These are phyloP conservation scores for Lasioglossum vierecki DNA, from an alignment of 2,888 invertebrate genomes.

Conservation along the genomic window DNA sequence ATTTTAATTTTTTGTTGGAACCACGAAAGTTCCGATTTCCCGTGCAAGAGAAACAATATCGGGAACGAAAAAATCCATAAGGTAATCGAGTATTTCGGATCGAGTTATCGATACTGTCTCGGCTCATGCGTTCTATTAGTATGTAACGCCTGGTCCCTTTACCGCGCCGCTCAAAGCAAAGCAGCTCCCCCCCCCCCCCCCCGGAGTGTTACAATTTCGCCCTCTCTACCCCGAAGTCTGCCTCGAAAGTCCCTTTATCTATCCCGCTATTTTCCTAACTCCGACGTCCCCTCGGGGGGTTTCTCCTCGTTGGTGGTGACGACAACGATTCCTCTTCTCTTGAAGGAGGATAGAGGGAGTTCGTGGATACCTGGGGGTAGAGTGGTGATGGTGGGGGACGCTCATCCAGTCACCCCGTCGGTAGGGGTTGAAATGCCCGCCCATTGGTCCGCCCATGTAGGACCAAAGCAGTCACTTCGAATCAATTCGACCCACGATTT, in stretches of 20 bases:
- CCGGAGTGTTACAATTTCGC: slow-evolving; percentile 80
- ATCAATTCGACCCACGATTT: slow-evolving; percentile 73
- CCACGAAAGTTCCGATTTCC: not conserved
- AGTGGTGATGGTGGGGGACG: slow-evolving; percentile 46
- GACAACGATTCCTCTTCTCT: slow-evolving; percentile 61
- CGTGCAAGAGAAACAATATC: not conserved
- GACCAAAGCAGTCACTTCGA: slow-evolving; percentile 69
- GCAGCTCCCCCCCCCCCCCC: slow-evolving; percentile 65
- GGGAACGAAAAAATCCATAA: not conserved
- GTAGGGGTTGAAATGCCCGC: slow-evolving; percentile 68
- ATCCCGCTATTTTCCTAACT: slow-evolving; percentile 80
- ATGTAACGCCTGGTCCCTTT: slow-evolving; percentile 65
- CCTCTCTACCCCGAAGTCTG: slow-evolving; percentile 60
- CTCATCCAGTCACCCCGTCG: slow-evolving; percentile 38
- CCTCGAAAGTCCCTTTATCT: slow-evolving; percentile 74
- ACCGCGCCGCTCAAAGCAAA: slow-evolving; percentile 77
- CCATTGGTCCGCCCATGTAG: slow-evolving; percentile 70
- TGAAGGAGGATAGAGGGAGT: slow-evolving; percentile 58
- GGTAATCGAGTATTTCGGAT: slow-evolving; percentile 4
- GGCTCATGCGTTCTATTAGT: slow-evolving; percentile 54
- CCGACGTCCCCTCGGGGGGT: slow-evolving; percentile 67
- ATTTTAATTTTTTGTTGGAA: too few species aligned
- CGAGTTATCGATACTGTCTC: slow-evolving; percentile 41
- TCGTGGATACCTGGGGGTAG: slow-evolving; percentile 26
- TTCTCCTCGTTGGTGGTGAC: slow-evolving; percentile 67